Conservation (phyloP, 2,797 vertebrate species). For the Bradypus variegatus region DNA sequence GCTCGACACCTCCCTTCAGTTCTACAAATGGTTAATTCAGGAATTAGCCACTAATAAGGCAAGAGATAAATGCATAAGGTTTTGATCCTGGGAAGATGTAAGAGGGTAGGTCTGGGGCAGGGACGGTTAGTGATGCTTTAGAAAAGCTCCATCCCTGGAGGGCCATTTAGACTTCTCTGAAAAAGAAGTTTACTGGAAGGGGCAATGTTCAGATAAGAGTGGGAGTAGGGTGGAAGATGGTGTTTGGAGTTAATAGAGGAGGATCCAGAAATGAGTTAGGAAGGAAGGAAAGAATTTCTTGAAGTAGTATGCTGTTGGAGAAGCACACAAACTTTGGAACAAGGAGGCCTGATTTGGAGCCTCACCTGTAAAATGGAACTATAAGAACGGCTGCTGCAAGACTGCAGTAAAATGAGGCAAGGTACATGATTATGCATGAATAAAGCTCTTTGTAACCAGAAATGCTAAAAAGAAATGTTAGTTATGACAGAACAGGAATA, state of each 20-base stretch:
- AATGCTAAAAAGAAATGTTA: neutral
- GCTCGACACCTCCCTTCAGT: neutral
- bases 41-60: neutral
- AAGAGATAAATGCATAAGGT: neutral
- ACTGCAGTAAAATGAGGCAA: neutral
- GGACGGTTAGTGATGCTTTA: neutral
- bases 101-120: neutral
- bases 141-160: neutral
- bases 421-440: neutral
- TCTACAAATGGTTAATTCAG: neutral
- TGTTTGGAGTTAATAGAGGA: neutral
- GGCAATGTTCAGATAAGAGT: neutral
- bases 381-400: neutral
- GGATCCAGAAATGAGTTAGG: neutral
- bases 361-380: neutral
- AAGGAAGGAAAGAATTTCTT: neutral
- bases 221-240: neutral
- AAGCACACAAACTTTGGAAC: neutral
- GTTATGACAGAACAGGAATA: neutral
- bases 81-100: neutral
- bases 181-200: neutral
- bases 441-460: neutral
- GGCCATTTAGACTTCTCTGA: neutral
- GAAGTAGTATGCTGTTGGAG: neutral
- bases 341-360: neutral